phyloP scores from a whole-genome alignment of 2,113 vertebrate genomes.

The Bos taurus region ARS-UCD2.0 NC_037336.1:82929001-82929500 shows the following conservation, averaged over 20 bases:
- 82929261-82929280: not conserved
- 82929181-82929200: constrained; percentile 24
- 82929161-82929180: not conserved
- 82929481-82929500: not conserved
- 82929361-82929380: not conserved
- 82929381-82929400: not conserved
- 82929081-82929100: not conserved
- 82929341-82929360: not conserved
- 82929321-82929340: constrained; percentile 1
- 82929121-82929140: not conserved
- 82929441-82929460: not conserved
- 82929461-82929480: not conserved
- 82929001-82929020: constrained; percentile 22
- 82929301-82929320: constrained; percentile 45
- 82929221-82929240: constrained; percentile 21
- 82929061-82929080: constrained; percentile 32
- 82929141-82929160: not conserved
- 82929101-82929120: constrained; percentile 6
- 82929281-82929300: constrained; percentile 1
- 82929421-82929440: not conserved
- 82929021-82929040: not conserved
- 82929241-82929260: constrained; percentile 38
- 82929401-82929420: not conserved
- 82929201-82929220: not conserved
- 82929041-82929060: not conserved